Percentiles rank a stretch among this genome's conserved stretches.
Evolutionary conservation across 2,113 vertebrate genomes (phyloP).

Genomic region (Gopherus evgoodei): DNA sequence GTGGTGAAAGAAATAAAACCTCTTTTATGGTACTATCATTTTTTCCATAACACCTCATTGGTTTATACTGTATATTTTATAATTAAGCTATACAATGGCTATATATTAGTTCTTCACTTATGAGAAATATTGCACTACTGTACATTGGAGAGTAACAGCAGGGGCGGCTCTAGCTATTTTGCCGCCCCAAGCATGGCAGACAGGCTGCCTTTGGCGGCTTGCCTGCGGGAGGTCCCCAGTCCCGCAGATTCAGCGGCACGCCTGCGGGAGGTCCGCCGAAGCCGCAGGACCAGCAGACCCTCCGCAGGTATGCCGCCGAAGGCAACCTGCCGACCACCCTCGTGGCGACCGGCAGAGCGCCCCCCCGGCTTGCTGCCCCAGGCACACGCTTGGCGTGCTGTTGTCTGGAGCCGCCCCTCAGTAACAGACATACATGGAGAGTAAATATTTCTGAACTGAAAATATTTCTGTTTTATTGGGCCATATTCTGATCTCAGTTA

Average conservation of each 20-base stretch:
- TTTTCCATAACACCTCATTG: conserved; percentile 61
- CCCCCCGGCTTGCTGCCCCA: no score
- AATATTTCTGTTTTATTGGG: not conserved
- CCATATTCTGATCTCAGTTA: conserved; percentile 31
- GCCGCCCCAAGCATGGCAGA: no score
- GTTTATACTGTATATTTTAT: conserved; percentile 65
- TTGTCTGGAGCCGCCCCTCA: not conserved
- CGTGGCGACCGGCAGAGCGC: no score
- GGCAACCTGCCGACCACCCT: no score
- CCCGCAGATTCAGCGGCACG: no score
- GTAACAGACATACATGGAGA: not conserved
- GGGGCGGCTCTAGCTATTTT: no score
- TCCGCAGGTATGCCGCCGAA: no score
- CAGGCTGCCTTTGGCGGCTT: no score
- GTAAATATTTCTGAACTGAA: conserved; percentile 1
- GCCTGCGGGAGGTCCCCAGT: no score
- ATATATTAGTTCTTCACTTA: conserved; percentile 32
- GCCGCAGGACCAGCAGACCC: no score
- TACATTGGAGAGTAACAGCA: conserved; percentile 23
- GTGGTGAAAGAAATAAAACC: conserved; percentile 32
- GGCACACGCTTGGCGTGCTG: no score
- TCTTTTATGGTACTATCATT: not conserved
- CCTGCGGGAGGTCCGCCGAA: no score
- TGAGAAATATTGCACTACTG: conserved; percentile 28
- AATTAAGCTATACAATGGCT: not conserved